Conservation (phyloP, 1,140 invertebrate genomes). For the Eupristina koningsbergeri region DNA sequence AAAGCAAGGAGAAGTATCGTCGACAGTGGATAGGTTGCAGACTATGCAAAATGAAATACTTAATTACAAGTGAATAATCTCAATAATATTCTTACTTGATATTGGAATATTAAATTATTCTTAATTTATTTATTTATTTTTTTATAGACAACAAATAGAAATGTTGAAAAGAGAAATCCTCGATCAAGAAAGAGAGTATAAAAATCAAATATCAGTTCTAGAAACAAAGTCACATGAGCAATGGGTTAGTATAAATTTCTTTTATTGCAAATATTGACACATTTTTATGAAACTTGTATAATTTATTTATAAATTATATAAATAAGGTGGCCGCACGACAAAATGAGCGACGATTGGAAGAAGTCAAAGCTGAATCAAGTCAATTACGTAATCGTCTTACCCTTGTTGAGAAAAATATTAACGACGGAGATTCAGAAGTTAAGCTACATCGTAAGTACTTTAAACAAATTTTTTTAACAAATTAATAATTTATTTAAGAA, state of each 20-base stretch:
- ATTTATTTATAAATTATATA: background rate
- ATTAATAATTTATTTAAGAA: background rate
- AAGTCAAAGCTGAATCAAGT: slow-evolving; percentile 82
- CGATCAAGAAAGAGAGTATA: slow-evolving; percentile 84
- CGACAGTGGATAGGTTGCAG: slow-evolving; percentile 84
- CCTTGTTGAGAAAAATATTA: slow-evolving; percentile 74
- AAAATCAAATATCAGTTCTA: slow-evolving; percentile 81
- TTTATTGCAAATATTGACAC: background rate
- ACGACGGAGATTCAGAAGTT: slow-evolving; percentile 65
- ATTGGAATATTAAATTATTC: background rate
- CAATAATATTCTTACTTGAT: background rate
- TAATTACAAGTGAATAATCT: slow-evolving; percentile 80
- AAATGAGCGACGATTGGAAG: slow-evolving; percentile 83
- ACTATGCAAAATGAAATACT: slow-evolving; percentile 85
- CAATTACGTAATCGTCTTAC: slow-evolving; percentile 82
- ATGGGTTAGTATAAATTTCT: slow-evolving; percentile 74
- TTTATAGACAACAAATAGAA: slow-evolving; percentile 80
- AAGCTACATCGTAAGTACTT: slow-evolving; percentile 71
- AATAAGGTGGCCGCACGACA: slow-evolving; percentile 79
- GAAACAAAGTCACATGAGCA: slow-evolving; percentile 86
- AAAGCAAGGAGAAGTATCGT: slow-evolving; percentile 86
- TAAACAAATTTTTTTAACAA: background rate
- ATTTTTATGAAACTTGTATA: background rate
- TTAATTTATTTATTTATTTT: slow-evolving; percentile 26
- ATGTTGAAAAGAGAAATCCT: slow-evolving; percentile 84